Conservation (phyloP, 2,888 invertebrate species). For the Epirrita christyi region DNA sequence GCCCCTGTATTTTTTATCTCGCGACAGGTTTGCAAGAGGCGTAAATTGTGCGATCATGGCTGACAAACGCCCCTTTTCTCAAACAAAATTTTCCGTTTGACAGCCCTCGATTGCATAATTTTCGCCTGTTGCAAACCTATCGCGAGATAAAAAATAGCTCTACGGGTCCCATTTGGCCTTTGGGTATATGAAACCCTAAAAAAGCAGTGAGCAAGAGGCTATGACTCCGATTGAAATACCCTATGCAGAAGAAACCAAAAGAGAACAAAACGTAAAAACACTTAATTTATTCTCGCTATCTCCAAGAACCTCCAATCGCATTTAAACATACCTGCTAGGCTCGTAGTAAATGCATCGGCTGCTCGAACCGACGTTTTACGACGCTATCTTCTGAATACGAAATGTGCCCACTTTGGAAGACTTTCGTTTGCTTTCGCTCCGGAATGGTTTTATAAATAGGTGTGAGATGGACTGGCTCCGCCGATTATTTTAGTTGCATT, state of each 20-base stretch:
- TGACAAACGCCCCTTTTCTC: too few relatives aligned
- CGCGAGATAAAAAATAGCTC: too few relatives aligned
- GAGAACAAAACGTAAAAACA: slow-evolving; percentile 5
- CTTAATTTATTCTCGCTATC: slow-evolving; percentile 19
- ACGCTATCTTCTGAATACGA: slow-evolving; percentile 31
- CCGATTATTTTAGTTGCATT: slow-evolving; percentile 11
- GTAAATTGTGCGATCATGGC: too few relatives aligned
- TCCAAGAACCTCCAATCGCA: slow-evolving; percentile 17
- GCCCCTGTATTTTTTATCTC: too few relatives aligned
- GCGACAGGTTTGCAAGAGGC: too few relatives aligned
- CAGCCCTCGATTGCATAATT: too few relatives aligned
- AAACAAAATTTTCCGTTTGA: too few relatives aligned
- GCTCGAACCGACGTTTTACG: slow-evolving; percentile 30
- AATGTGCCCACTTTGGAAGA: slow-evolving; percentile 27
- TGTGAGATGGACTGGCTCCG: slow-evolving; percentile 7
- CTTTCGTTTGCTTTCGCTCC: slow-evolving; percentile 20
- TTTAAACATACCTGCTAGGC: slow-evolving; percentile 13
- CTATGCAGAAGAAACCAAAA: background rate
- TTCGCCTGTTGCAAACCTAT: too few relatives aligned
- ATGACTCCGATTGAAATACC: too few relatives aligned
- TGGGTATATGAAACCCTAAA: too few relatives aligned
- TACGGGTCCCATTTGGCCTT: too few relatives aligned
- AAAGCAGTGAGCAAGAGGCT: too few relatives aligned
- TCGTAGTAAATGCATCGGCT: slow-evolving; percentile 28
- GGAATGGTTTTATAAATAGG: slow-evolving; percentile 25